Conservation (phyloP, 2,113 vertebrate species). For the Stigmatopora nigra region DNA sequence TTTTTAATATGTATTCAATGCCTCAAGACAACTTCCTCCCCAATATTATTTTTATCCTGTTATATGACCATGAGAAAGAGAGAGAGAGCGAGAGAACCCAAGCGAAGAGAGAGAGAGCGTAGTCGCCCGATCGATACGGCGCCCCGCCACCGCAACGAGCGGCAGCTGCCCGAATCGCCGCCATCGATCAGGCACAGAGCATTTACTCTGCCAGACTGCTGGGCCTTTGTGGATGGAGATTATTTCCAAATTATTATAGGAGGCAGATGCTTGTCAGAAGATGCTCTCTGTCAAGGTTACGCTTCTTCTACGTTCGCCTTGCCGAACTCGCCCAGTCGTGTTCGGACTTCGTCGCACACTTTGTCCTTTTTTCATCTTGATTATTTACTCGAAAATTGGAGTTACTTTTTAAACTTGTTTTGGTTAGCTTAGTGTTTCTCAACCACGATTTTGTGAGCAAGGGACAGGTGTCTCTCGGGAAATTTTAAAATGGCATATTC, state of each 20-base stretch:
- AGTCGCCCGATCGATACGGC: constrained; percentile 55
- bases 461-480: no score
- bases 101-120: background rate
- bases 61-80: constrained; percentile 18
- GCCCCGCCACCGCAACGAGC: constrained; percentile 40
- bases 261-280: constrained; percentile 73
- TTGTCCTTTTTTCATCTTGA: constrained; percentile 7
- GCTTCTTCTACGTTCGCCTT: constrained; percentile 34
- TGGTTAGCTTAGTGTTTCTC: background rate
- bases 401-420: background rate
- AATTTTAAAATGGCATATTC: no score
- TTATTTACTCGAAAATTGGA: no score
- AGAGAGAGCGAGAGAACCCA: constrained; percentile 5
- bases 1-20: background rate
- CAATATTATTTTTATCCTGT: constrained; percentile 30
- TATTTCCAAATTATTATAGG: constrained; percentile 75
- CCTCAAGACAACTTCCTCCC: constrained; percentile 18
- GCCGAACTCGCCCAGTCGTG: constrained; percentile 11
- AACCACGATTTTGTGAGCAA: no score
- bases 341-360: constrained; percentile 20
- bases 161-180: constrained; percentile 59
- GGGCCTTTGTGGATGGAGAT: constrained; percentile 69
- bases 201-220: constrained; percentile 66
- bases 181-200: constrained; percentile 65
- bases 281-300: constrained; percentile 73